Conservation (phyloP, 2,888 invertebrate species). For the Aleiodes alternator region DNA sequence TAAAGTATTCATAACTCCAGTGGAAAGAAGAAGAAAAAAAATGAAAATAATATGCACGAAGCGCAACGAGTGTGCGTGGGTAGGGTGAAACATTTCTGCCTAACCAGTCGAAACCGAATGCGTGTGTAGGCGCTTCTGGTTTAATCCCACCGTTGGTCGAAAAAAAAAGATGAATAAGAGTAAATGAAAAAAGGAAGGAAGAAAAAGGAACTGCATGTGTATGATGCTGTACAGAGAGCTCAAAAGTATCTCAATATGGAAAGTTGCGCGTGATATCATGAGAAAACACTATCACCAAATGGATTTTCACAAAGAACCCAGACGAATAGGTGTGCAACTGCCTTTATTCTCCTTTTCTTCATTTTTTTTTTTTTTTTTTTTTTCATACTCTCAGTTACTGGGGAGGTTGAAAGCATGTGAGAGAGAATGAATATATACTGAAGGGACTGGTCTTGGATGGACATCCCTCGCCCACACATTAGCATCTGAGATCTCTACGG, state of each 20-base stretch:
- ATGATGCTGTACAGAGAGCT: conserved; percentile 53
- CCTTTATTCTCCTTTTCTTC: not conserved
- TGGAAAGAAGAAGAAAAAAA: conserved; percentile 1
- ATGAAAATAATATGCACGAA: conserved; percentile 31
- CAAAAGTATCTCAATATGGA: conserved; percentile 68
- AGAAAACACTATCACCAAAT: conserved; percentile 50
- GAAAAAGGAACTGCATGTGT: not conserved
- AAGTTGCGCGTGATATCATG: conserved; percentile 65
- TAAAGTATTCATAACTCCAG: conserved; percentile 19
- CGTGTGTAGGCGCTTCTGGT: conserved; percentile 68
- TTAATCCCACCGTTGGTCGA: conserved; percentile 58
- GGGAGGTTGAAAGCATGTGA: conserved; percentile 20
- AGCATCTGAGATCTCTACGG: conserved; percentile 55
- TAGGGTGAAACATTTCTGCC: conserved; percentile 61
- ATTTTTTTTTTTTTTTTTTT: conserved; percentile 15
- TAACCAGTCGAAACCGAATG: conserved; percentile 60
- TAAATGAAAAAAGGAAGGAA: not conserved
- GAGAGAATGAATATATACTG: conserved; percentile 19
- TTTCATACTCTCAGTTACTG: not conserved
- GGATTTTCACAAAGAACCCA: conserved; percentile 54
- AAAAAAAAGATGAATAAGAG: not conserved
- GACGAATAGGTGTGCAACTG: conserved; percentile 54
- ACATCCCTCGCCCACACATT: conserved; percentile 67
- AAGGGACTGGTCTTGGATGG: conserved; percentile 64
- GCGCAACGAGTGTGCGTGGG: conserved; percentile 41